A percentile compares a stretch with the other conserved stretches of the same genome.
Conservation (phyloP, 2,888 invertebrate genomes). For the Lasius platythorax region DNA sequence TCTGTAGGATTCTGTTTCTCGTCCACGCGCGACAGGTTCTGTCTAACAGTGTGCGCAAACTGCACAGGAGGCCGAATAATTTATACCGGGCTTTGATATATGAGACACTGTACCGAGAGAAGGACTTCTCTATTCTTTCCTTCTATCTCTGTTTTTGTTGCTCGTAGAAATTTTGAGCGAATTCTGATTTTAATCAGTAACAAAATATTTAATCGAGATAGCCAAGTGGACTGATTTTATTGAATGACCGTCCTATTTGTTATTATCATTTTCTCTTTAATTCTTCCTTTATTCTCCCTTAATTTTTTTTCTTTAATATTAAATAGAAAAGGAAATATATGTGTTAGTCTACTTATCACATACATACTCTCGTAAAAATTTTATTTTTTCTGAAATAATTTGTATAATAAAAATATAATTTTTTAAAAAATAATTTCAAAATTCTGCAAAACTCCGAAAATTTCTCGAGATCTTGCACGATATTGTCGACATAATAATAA, state of each 20-base stretch:
- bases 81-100: conserved; percentile 38
- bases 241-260: too few relatives aligned
- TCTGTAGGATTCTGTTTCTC: conserved; percentile 62
- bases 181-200: neutral
- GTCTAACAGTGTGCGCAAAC: conserved; percentile 42
- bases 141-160: neutral
- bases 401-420: too few relatives aligned
- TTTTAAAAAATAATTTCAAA: neutral
- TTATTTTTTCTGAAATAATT: neutral
- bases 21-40: conserved; percentile 69
- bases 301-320: neutral
- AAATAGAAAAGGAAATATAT: neutral
- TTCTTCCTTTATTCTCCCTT: neutral
- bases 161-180: neutral
- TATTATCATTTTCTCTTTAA: neutral
- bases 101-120: conserved; percentile 2
- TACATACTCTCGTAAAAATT: neutral
- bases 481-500: conserved; percentile 11
- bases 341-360: neutral
- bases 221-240: neutral
- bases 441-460: neutral
- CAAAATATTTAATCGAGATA: neutral
- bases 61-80: conserved; percentile 59
- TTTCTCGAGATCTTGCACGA: neutral
- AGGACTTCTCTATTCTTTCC: neutral